phyloP scores from a whole-genome alignment of 2,113 vertebrate species.

The Peucedramus taeniatus region DNA sequence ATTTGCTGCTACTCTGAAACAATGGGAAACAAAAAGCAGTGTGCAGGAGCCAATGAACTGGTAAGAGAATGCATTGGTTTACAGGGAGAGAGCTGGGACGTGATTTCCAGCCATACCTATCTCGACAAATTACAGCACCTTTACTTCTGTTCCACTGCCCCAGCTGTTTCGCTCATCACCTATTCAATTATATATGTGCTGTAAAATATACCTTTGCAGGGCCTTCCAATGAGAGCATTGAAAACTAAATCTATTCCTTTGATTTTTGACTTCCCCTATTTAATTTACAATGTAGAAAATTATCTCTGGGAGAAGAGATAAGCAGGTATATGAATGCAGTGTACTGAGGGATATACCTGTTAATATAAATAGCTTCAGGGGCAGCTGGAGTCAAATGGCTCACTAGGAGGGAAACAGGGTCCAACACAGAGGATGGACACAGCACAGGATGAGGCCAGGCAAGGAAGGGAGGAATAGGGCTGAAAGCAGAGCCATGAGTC shows the following conservation, averaged over 20 bases:
- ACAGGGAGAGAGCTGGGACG: background rate
- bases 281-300: constrained; percentile 5
- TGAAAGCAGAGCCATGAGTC: background rate
- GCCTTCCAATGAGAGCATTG: background rate
- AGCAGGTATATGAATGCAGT: constrained; percentile 6
- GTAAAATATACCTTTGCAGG: background rate
- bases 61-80: background rate
- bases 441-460: background rate
- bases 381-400: background rate
- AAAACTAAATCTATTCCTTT: background rate
- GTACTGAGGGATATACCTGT: background rate
- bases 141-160: background rate
- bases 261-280: background rate
- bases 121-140: background rate
- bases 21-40: background rate
- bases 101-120: background rate
- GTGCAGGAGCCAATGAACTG: background rate
- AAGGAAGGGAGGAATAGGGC: background rate
- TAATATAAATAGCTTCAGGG: background rate
- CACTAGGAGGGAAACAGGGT: background rate
- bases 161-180: background rate
- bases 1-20: background rate
- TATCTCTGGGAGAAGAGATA: constrained; percentile 13
- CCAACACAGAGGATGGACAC: background rate
- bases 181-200: background rate